Percentiles rank a stretch among this genome's conserved stretches.
phyloP scores from a whole-genome alignment of 2,888 invertebrate genomes.

The Ennomos fuscantarius region DNA sequence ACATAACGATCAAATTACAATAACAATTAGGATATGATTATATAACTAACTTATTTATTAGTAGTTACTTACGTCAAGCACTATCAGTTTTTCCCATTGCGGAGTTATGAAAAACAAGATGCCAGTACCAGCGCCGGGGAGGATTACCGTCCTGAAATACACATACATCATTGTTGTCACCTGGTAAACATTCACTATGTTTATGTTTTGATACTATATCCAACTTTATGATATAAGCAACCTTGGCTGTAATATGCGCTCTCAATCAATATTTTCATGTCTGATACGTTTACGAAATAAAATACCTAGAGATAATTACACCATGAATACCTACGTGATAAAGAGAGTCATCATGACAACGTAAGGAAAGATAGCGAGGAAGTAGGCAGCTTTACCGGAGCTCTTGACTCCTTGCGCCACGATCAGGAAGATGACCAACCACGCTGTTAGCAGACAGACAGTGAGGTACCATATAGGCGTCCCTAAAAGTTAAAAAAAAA shows the following conservation, averaged over 20 bases:
- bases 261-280: too few species aligned
- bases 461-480: conserved; percentile 88
- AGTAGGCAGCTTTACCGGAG: conserved; percentile 93
- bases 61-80: conserved; percentile 88
- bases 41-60: too few species aligned
- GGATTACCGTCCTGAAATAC: conserved; percentile 79
- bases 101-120: conserved; percentile 92
- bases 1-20: too few species aligned
- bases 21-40: too few species aligned
- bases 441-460: conserved; percentile 87
- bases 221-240: too few species aligned
- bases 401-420: conserved; percentile 91
- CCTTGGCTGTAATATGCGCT: too few species aligned
- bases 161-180: too few species aligned
- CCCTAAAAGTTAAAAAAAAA: conserved; percentile 56
- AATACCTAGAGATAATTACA: too few species aligned
- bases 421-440: conserved; percentile 88
- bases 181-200: too few species aligned
- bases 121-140: conserved; percentile 88
- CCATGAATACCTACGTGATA: conserved; percentile 70
- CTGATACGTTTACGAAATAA: too few species aligned
- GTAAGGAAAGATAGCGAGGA: conserved; percentile 94
- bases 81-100: conserved; percentile 89
- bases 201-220: too few species aligned
- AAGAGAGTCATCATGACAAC: conserved; percentile 90